Evolutionary conservation across 2,888 invertebrate genomes (phyloP).

Genomic region (Chironomus tentans): DNA sequence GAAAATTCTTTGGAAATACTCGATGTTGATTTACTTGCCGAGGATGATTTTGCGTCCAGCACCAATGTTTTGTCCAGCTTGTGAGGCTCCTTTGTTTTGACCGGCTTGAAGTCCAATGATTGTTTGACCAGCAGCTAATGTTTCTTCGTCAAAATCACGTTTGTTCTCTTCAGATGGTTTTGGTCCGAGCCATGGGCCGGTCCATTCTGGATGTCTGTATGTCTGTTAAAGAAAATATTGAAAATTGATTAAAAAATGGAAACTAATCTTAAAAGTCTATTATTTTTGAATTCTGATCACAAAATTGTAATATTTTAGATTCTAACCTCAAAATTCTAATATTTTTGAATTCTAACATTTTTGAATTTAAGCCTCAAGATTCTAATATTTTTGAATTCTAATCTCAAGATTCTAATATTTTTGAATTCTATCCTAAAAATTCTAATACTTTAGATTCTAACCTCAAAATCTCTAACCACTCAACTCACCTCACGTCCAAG

Average conservation of each 20-base stretch:
- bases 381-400: too few species aligned
- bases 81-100: constrained; percentile 90
- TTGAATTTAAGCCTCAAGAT: too few species aligned
- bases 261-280: too few species aligned
- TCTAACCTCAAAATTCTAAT: too few species aligned
- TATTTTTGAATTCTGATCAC: too few species aligned
- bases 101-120: constrained; percentile 93
- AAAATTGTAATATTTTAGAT: too few species aligned
- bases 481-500: constrained; percentile 69
- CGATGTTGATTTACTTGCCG: constrained; percentile 69
- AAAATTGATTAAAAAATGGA: too few species aligned
- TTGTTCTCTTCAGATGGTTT: constrained; percentile 91
- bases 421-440: too few species aligned
- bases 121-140: constrained; percentile 77
- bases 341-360: too few species aligned
- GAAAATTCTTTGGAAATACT: neutral
- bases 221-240: constrained; percentile 47
- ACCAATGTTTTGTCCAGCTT: constrained; percentile 83
- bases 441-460: too few species aligned
- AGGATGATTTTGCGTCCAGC: constrained; percentile 83
- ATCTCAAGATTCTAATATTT: too few species aligned
- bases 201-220: constrained; percentile 75
- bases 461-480: too few species aligned
- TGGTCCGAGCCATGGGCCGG: constrained; percentile 84
- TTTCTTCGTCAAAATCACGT: constrained; percentile 88